phyloP scores from a whole-genome alignment of 2,888 invertebrate species.

The Carterocephalus palaemon region DNA sequence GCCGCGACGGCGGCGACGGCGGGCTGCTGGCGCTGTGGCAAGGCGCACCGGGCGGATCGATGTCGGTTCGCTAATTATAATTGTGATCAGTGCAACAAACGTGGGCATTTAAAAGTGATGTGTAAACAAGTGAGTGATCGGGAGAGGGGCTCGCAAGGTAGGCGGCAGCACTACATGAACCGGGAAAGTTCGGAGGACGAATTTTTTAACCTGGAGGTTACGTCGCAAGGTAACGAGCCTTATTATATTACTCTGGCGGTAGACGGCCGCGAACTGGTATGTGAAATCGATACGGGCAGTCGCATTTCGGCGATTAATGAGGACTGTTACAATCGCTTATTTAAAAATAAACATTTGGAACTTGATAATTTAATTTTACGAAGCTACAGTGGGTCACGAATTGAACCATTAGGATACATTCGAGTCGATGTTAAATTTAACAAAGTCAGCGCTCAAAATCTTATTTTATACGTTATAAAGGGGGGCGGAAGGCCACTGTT shows the following conservation, averaged over 20 bases:
- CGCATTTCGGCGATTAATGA: conserved; percentile 26
- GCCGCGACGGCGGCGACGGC: conserved; percentile 1
- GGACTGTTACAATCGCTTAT: conserved; percentile 6
- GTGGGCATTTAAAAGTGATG: conserved; percentile 35
- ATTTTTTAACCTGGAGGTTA: conserved; percentile 14
- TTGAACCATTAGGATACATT: conserved; percentile 28
- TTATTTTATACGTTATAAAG: conserved; percentile 20
- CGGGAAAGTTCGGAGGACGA: conserved; percentile 7
- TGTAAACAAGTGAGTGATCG: conserved; percentile 28
- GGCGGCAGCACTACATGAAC: conserved; percentile 23
- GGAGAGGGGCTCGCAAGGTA: too few species aligned
- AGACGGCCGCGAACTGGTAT: conserved; percentile 9
- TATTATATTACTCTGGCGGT: conserved; percentile 21
- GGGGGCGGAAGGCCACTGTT: conserved; percentile 15
- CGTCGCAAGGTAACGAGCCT: conserved; percentile 11
- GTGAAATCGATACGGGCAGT: conserved; percentile 28
- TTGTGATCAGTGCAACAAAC: conserved; percentile 34
- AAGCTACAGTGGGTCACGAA: conserved; percentile 25
- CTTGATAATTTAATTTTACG: conserved; percentile 27
- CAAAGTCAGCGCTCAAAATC: too few species aligned
- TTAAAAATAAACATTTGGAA: conserved; percentile 10
- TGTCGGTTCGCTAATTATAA: conserved; percentile 32
- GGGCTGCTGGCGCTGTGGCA: conserved; percentile 28
- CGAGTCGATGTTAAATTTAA: conserved; percentile 3
- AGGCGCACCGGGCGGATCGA: conserved; percentile 29